A percentile compares a stretch with the other conserved stretches of the same genome.
These are phyloP conservation scores for Myripristis jacobus DNA, from an alignment of 2,797 vertebrate species.

Conservation along the genomic window DNA sequence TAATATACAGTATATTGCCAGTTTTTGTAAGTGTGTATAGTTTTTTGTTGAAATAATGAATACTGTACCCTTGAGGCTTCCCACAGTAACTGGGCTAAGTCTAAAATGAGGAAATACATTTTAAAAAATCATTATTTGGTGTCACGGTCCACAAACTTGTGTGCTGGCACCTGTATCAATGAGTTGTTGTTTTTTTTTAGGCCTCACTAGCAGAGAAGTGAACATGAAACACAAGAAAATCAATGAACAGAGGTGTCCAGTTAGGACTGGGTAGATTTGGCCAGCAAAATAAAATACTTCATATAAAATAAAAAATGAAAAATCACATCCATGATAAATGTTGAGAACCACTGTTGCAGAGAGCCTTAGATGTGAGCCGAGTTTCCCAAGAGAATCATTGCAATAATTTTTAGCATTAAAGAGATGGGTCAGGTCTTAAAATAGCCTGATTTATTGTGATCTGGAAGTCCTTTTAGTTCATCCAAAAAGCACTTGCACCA, in stretches of 20 bases:
- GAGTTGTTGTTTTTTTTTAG: too few species aligned
- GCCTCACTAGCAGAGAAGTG: too few species aligned
- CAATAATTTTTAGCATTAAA: too few species aligned
- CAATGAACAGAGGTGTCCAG: too few species aligned
- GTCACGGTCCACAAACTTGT: too few species aligned
- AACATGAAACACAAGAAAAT: too few species aligned
- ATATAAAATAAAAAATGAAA: background rate
- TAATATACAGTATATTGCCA: conserved; percentile 29
- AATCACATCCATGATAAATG: conserved; percentile 1
- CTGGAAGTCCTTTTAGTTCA: background rate
- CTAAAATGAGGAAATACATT: background rate
- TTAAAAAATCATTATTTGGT: too few species aligned
- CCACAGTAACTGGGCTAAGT: conserved; percentile 1
- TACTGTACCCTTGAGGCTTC: conserved; percentile 49
- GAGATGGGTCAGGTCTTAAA: background rate
- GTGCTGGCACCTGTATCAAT: too few species aligned
- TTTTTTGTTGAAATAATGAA: conserved; percentile 25
- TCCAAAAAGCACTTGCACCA: background rate
- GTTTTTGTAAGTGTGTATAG: conserved; percentile 55
- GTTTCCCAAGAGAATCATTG: background rate
- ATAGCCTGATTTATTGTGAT: background rate
- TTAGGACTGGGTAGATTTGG: too few species aligned
- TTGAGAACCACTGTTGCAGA: conserved; percentile 24
- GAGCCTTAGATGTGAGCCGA: background rate
- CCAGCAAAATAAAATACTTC: too few species aligned